Conservation (phyloP, 2,797 vertebrate species). For the Numenius phaeopus region DNA sequence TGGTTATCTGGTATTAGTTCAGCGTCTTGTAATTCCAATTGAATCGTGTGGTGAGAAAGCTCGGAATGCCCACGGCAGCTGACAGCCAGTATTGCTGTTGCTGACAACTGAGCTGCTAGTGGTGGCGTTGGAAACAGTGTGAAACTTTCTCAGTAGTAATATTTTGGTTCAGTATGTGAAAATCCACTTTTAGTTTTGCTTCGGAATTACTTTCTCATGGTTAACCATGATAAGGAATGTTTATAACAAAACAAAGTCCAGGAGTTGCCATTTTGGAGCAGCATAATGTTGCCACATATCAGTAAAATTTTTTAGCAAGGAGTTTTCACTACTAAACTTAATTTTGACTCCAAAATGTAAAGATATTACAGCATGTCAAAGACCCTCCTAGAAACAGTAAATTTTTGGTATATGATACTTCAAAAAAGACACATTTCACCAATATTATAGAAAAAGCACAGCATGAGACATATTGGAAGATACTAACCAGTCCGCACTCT, state of each 20-base stretch:
- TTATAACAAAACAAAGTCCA: neutral
- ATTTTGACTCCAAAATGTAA: neutral
- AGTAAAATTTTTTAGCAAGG: neutral
- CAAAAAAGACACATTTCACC: neutral
- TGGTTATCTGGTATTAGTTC: neutral
- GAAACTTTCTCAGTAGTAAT: neutral
- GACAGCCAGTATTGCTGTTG: neutral
- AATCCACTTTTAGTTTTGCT: neutral
- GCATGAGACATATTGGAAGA: neutral
- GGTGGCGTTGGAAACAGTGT: neutral
- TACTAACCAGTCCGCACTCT: neutral
- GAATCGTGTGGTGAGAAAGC: neutral
- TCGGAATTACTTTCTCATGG: neutral
- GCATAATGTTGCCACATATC: neutral
- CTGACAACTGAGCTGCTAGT: neutral
- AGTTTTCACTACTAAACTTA: neutral
- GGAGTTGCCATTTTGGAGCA: neutral
- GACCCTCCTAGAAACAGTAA: neutral
- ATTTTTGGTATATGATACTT: neutral
- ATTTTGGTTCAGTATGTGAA: neutral
- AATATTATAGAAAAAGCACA: neutral
- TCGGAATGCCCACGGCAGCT: neutral
- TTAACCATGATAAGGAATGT: neutral
- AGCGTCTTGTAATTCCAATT: neutral
- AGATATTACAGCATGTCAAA: neutral